Base-by-base conservation (phyloP, 2,113 vertebrate species). In the Phycodurus eques region DNA sequence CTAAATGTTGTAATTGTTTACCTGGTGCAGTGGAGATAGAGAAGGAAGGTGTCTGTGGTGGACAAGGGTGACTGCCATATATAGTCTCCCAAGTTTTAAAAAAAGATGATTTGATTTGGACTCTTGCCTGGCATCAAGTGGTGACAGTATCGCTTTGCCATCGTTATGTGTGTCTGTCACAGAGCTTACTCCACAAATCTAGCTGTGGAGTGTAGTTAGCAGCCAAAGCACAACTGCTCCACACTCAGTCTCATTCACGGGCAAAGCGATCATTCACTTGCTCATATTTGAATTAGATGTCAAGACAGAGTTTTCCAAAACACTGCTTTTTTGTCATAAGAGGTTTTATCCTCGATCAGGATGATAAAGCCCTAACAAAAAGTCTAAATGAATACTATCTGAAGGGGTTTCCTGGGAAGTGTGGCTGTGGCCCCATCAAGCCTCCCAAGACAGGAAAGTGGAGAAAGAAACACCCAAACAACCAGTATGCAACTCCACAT, bases 241-340 rank as follows among this genome's bases (percentile, higher is more conserved):
- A 64, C 76, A 80, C 74, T 83, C 82, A 78, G 81, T 87, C 84
- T 88, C 80, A 72, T 89, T 80, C 80, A 85, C 59, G 39, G 82
- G 74, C 79, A 78, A 82, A 82, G 81, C 88, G 85, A 88, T 89
- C 88, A 87, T 80, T 90, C 88, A 87, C 71, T 46, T 47, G n/a
- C 77, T 85, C 84, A 89, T 86, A 85, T 88, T 85, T 88, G 81
- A 88, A 88, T 88, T 83, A 78, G 88, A 82, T 85, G 90, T 90
- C 88, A 88, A 87, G 88, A 88, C 86, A 85, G 70, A 78, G 86
- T 89, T 89, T 90, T 84, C 83, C 86, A 86, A 84, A 80, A 81
- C 78, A 83, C 76, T 72, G 35, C 70, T 80, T 73, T 75, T 83
- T 87, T 78, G 74, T 77, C 39, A 54, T 85, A 1, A n/a, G 80